phyloP scores from a whole-genome alignment of 2,888 invertebrate species.

The Drosophila longiperda region DNA sequence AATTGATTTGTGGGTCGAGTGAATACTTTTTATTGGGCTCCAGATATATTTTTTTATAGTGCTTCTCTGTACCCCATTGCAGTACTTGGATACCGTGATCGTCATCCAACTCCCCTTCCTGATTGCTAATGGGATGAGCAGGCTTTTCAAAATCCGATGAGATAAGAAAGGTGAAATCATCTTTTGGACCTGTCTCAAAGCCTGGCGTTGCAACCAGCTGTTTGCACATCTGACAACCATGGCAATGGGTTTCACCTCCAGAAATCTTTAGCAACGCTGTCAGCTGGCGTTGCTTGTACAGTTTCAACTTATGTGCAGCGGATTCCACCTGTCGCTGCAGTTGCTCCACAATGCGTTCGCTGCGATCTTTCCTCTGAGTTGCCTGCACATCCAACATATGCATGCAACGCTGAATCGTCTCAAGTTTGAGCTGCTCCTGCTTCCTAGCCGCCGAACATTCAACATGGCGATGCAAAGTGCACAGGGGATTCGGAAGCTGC shows the following conservation, averaged over 20 bases:
- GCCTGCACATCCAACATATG: conserved; percentile 16
- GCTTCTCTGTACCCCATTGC: conserved; percentile 1
- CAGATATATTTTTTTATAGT: not conserved
- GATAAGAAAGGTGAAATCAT: conserved; percentile 33
- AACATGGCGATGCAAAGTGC: conserved; percentile 45
- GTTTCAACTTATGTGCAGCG: conserved; percentile 18
- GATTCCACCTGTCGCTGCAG: conserved; percentile 49
- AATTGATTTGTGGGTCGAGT: not conserved
- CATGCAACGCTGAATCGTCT: conserved; percentile 29
- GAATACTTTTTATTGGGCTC: not conserved
- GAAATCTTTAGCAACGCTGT: not conserved
- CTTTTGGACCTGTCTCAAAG: not conserved
- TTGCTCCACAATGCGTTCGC: conserved; percentile 21
- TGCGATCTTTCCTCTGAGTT: not conserved
- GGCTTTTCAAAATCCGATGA: not conserved
- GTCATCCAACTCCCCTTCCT: not conserved
- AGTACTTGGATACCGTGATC: conserved; percentile 12
- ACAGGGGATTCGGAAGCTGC: not conserved
- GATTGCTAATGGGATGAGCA: not conserved
- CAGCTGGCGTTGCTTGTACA: conserved; percentile 10
- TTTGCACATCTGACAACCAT: conserved; percentile 46
- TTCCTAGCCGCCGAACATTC: not conserved
- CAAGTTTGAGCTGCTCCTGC: conserved; percentile 14
- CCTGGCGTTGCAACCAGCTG: not conserved
- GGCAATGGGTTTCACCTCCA: not conserved